Percentiles rank a stretch among this genome's conserved stretches.
These are phyloP conservation scores for Amblyopsis hoosieri DNA, from an alignment of 2,797 vertebrate species.

Conservation along the genomic window DNA sequence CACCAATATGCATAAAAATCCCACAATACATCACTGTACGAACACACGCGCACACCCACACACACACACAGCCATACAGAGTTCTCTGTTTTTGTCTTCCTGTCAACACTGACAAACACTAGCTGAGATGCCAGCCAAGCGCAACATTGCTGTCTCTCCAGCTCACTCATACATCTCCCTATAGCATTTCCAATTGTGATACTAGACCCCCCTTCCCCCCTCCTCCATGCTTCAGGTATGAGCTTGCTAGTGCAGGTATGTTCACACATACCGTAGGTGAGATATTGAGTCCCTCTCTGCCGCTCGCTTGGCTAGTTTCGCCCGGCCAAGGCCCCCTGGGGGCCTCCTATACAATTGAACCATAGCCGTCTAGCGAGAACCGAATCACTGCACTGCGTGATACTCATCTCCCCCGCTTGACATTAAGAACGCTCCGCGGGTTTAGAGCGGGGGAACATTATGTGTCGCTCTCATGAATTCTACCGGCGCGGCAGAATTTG, in stretches of 20 bases:
- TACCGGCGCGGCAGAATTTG: constrained; percentile 68
- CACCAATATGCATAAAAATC: background rate
- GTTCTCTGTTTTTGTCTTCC: background rate
- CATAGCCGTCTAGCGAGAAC: constrained; percentile 52
- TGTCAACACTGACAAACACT: constrained; percentile 36
- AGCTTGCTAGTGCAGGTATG: constrained; percentile 41
- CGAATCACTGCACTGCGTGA: constrained; percentile 56
- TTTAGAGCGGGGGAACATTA: constrained; percentile 51
- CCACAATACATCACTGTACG: background rate
- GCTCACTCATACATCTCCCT: constrained; percentile 47
- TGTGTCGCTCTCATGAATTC: constrained; percentile 58
- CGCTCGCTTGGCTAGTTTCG: constrained; percentile 37
- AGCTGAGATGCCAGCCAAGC: constrained; percentile 54
- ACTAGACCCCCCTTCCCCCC: too few relatives aligned
- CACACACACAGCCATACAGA: background rate
- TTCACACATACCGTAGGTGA: constrained; percentile 54
- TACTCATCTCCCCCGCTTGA: constrained; percentile 61
- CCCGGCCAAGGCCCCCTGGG: constrained; percentile 31
- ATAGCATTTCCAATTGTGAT: constrained; percentile 5
- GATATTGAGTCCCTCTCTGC: constrained; percentile 59
- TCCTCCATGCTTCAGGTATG: constrained; percentile 49
- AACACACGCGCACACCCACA: background rate
- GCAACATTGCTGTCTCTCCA: constrained; percentile 55
- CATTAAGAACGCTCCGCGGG: constrained; percentile 57
- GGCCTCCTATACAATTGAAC: constrained; percentile 49